Base-by-base conservation (phyloP, 2,797 vertebrate species). In the Sebastes taczanowskii region DNA sequence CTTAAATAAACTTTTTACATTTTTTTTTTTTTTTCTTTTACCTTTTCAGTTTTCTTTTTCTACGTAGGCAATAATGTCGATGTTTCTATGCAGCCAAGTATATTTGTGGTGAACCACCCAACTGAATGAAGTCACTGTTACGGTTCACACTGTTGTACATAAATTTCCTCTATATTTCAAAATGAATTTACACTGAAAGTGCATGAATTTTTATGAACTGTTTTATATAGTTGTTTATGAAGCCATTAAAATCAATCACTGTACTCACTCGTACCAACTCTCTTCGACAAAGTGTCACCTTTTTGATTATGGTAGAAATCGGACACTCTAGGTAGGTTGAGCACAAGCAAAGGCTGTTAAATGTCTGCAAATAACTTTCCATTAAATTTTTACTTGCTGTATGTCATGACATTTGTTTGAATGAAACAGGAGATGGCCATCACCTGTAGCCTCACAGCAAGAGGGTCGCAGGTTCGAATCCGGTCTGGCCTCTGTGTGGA, bases 81-180 rank as follows among this genome's bases (percentile, higher is more conserved):
- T 96, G 95, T 97, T 89, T 97, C 98, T 99, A 99, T 99, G 98
- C 98, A 99, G 97, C 95, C 96, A 97, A 96, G 96, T 97, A 96
- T 96, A 97, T 96, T 97, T 97, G 96, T 96, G 95, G 94, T 96
- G 88, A 96, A 95, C 91, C 91, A 94, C 92, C 92, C 88, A 96
- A 89, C 90, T 92, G 87, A 96, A 95, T 96, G 96, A 96, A 96
- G 95, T 96, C 96, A 96, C 97, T 99, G 97, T 98, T 97, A 96
- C 94, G 96, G 93, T 97, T 96, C 96, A 96, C 96, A 96, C 95
- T 96, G 95, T 96, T 98, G 97, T 99, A 98, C 87, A 98, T 97
- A 98, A 90, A 96, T 96, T 96, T 96, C 95, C 95, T 97, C 95
- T 97, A 97, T 98, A 97, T 98, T 97, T 97, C 95, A 97, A 97